Conservation (phyloP, 2,113 vertebrate genomes). For the Sceloporus undulatus region DNA sequence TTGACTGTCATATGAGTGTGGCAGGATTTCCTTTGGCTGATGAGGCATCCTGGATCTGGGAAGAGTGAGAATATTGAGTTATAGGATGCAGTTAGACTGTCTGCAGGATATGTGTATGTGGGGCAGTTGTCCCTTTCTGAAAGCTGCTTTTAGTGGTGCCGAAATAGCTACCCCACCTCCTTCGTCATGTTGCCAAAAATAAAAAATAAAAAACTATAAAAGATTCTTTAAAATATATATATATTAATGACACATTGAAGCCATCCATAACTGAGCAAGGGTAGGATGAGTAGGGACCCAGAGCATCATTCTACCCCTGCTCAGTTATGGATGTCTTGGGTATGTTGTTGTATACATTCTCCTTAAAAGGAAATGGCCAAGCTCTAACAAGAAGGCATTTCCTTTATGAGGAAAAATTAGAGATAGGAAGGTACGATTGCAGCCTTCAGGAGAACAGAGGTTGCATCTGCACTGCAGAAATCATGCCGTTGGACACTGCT, state of each 20-base stretch:
- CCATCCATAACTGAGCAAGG: not conserved
- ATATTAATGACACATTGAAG: not conserved
- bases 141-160: not conserved
- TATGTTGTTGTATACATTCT: not conserved
- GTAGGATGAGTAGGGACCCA: not conserved
- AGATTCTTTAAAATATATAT: not conserved
- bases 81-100: no score
- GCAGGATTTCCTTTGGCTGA: not conserved
- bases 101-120: not conserved
- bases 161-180: not conserved
- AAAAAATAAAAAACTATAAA: not conserved
- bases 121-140: not conserved
- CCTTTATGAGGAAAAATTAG: not conserved
- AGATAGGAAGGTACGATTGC: not conserved
- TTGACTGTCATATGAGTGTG: not conserved
- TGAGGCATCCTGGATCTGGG: not conserved
- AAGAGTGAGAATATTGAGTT: not conserved
- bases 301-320: not conserved
- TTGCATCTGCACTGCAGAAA: no score
- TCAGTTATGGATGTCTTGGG: not conserved
- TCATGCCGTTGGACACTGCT: no score
- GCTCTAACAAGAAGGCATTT: not conserved
- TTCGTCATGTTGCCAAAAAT: not conserved
- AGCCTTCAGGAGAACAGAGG: not conserved
- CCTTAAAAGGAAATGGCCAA: not conserved